Percentiles rank a stretch among this genome's conserved stretches.
Evolutionary conservation across 2,113 vertebrate genomes (phyloP).

Genomic region (Dasyornis broadbenti): DNA sequence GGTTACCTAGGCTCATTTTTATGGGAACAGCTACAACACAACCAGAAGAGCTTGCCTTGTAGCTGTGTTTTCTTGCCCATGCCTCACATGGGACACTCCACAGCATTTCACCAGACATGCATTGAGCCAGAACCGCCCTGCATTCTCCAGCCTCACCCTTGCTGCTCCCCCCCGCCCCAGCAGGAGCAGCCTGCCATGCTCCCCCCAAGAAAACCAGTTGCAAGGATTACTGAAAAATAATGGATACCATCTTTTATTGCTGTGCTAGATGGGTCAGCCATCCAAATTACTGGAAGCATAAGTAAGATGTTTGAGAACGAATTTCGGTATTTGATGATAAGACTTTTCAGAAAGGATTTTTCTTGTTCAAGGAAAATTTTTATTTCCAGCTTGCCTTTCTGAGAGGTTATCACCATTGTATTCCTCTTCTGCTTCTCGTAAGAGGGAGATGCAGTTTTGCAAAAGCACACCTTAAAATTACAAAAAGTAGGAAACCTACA

Average conservation of each 20-base stretch:
- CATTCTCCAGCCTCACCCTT: neutral
- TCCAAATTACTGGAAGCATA: neutral
- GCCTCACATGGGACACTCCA: conserved; percentile 50
- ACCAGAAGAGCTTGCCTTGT: neutral
- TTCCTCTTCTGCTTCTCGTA: neutral
- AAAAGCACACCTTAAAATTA: conserved; percentile 30
- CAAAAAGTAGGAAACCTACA: neutral
- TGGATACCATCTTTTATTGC: conserved; percentile 3
- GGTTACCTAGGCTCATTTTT: neutral
- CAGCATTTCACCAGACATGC: neutral
- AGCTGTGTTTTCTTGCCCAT: neutral
- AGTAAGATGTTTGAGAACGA: neutral
- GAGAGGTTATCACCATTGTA: neutral
- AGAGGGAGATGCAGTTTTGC: neutral
- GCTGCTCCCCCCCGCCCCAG: neutral
- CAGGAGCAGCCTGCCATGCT: neutral
- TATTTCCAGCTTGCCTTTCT: neutral
- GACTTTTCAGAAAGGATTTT: neutral
- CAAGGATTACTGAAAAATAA: neutral
- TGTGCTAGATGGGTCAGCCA: neutral
- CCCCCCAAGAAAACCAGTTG: neutral
- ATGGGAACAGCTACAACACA: neutral
- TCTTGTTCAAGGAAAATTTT: neutral
- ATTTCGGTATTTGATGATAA: neutral
- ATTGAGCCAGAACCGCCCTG: neutral